These are phyloP conservation scores for Mirza zaza DNA, from an alignment of 2,113 vertebrate genomes.

Conservation along the genomic window DNA sequence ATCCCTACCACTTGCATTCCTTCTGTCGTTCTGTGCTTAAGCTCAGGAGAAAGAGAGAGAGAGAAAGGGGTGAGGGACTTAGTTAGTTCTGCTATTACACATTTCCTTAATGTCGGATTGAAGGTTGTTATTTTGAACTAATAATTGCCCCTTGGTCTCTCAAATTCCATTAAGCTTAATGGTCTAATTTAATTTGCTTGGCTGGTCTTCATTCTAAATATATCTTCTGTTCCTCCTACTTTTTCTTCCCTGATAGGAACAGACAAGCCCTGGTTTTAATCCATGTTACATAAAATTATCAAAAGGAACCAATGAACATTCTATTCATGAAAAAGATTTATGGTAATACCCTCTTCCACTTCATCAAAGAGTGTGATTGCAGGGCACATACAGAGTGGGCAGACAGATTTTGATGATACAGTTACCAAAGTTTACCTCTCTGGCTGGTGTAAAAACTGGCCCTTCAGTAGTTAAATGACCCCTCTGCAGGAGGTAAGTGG, in stretches of 20 bases:
- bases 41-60: background rate
- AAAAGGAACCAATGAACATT: constrained; percentile 50
- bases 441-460: background rate
- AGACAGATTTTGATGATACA: background rate
- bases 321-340: constrained; percentile 63
- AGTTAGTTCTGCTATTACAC: background rate
- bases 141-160: constrained; percentile 77
- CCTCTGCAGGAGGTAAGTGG: background rate
- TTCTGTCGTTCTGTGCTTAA: background rate
- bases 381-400: background rate
- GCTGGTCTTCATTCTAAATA: constrained; percentile 78
- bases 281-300: constrained; percentile 73
- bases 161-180: constrained; percentile 81
- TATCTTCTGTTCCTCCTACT: constrained; percentile 70
- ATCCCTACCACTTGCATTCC: background rate
- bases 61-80: constrained; percentile 32
- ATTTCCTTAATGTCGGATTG: constrained; percentile 72
- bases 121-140: constrained; percentile 81
- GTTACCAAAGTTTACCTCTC: background rate
- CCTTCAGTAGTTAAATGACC: background rate
- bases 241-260: constrained; percentile 65
- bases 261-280: constrained; percentile 78
- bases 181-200: constrained; percentile 82
- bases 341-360: background rate
- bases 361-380: background rate